phyloP scores from a whole-genome alignment of 2,113 vertebrate genomes.

The Bambusicola thoracicus region DNA sequence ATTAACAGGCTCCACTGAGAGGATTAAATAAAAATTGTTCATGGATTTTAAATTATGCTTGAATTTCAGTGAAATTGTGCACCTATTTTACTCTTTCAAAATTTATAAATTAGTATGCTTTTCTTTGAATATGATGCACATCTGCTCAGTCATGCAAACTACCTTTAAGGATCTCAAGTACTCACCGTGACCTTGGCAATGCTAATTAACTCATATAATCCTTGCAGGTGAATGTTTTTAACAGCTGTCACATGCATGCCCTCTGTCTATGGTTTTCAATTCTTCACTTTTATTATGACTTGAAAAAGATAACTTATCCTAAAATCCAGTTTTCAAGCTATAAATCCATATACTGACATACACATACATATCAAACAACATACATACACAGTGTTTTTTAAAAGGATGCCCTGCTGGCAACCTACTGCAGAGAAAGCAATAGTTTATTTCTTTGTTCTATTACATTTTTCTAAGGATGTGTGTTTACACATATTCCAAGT shows the following conservation, averaged over 20 bases:
- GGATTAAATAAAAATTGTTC: background rate
- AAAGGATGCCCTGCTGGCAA: background rate
- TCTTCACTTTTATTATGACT: background rate
- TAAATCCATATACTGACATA: background rate
- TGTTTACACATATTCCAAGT: background rate
- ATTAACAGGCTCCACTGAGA: background rate
- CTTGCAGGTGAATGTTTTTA: background rate
- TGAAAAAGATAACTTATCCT: background rate
- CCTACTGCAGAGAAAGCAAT: background rate
- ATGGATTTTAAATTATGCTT: background rate
- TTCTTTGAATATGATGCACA: background rate
- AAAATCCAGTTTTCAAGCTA: background rate
- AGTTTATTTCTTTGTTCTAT: background rate
- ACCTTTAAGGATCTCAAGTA: background rate
- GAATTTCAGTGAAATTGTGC: background rate
- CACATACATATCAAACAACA: background rate
- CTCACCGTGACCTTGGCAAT: background rate
- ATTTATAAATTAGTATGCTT: background rate
- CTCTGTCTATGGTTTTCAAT: background rate
- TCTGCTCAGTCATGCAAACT: background rate
- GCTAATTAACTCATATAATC: background rate
- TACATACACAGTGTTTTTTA: background rate
- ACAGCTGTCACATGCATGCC: background rate
- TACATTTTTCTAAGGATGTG: background rate
- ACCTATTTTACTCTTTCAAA: background rate